Base-by-base conservation (phyloP, 2,888 invertebrate species). In the Acleris sparsana region DNA sequence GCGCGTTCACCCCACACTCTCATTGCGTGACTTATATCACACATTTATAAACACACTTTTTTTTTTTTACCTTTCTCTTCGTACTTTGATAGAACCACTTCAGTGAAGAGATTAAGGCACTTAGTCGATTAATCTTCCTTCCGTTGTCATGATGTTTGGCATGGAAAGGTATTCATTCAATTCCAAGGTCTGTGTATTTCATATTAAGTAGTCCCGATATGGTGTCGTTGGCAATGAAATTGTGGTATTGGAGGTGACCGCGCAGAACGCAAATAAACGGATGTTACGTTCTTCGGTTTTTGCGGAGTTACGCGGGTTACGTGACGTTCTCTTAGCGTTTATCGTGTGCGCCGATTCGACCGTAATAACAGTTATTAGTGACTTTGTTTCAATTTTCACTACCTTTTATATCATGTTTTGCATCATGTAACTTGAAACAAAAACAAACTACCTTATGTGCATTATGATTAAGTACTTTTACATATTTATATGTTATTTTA, bases 41-140 rank as follows among this genome's bases (percentile, higher is more conserved):
- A 57, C 25, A 46, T 46, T 46, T 25, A 56, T 46, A 46, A 57
- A 57, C 18, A n/a, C 16, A 20, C 16, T 13, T 33, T 48, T 17
- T 58, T 18, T 48, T 22, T 25, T 51, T 60, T 20, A 60, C 55
- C 66, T 66, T 66, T 66, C 66, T 62, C 66, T 57, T 49, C 17
- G 46, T 55, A 56, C 46, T 57, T 66, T 62, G 18, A 51, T 6
- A n/a, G 46, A 16, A 7, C n/a, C 5, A 46, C 46, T 46, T n/a
- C 17, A 17, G 5, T 17, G 5, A n/a, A 17, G 46, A 46, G n/a
- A 17, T 2, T 17, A 46, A n/a, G 5, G 16, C 16, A 16, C 17
- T 46, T 17, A 7, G 46, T 46, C 17, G n/a, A 46, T 46, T 16
- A n/a, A 13, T 13, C 13, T 13, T 39, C 39, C 13, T 39, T 39